Base-by-base conservation (phyloP, 2,797 vertebrate species). In the Acanthiza pusilla region DNA sequence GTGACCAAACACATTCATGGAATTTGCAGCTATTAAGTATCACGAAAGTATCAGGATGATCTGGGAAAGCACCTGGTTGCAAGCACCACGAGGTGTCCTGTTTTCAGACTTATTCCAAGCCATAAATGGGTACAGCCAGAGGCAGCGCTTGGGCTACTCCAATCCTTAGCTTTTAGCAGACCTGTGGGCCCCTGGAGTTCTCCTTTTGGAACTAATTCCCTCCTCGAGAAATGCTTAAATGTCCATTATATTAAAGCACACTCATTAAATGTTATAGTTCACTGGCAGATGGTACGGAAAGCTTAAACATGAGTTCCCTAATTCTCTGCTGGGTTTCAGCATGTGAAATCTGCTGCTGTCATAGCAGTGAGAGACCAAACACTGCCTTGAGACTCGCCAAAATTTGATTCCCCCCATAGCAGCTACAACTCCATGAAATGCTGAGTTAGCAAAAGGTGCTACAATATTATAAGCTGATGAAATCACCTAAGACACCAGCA, bases 21-120 rank as follows among this genome's bases (percentile, higher is more conserved):
- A 42, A 93, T 81, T 84, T 73, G 42, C 79, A 84, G 85, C 79
- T 94, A 88, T 88, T 89, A 90, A 47, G 67, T 94, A 86, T 84
- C 79, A 88, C 62, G 79, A 86, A 80, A 90, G 58, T 73, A 88
- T 93, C 11, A 15, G 26, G 36, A 88, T n/a, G 51, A 9, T 82
- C 55, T 90, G 88, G 79, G 91, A 96, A 94, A 95, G 72, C 80
- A 93, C 74, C 80, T 78, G 77, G 73, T 90, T 61, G 21, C 45
- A 88, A 71, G 20, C 55, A 94, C 17, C 42, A 38, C 19, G 36
- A 65, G 11, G 61, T 75, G 65, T 84, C 51, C 88, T 81, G 36
- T 62, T 94, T 86, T 95, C 91, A 90, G 51, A 38, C 40, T 88
- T 94, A 78, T 23, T 90, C 79, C 36, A 13, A 93, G 58, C 88